Conservation (phyloP, 2,797 vertebrate genomes). For the Menidia menidia region DNA sequence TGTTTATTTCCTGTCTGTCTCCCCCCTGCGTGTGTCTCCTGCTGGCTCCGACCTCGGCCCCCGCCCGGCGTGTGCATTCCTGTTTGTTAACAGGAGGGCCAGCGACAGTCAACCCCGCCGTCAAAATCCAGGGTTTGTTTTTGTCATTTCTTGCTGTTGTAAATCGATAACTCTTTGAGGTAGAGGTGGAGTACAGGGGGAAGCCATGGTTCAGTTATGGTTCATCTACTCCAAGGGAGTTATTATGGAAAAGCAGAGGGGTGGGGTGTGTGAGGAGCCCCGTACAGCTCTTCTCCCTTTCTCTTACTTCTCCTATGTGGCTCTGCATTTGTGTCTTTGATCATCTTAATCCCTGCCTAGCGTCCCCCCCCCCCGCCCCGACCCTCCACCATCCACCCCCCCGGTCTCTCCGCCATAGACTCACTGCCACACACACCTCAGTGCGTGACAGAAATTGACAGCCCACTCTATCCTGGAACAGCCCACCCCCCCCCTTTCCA, state of each 20-base stretch:
- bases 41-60: slow-evolving; percentile 24
- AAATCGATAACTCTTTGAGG: slow-evolving; percentile 62
- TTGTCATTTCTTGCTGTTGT: slow-evolving; percentile 51
- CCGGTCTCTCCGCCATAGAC: slow-evolving; percentile 21
- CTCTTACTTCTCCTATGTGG: slow-evolving; percentile 72
- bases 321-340: slow-evolving; percentile 78
- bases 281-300: slow-evolving; percentile 63
- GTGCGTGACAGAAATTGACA: slow-evolving; percentile 77
- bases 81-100: slow-evolving; percentile 46
- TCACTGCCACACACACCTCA: slow-evolving; percentile 76
- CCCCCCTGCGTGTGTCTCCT: slow-evolving; percentile 38
- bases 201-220: slow-evolving; percentile 63
- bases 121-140: slow-evolving; percentile 47
- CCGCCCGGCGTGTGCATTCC: slow-evolving; percentile 27
- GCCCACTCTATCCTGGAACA: slow-evolving; percentile 65
- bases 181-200: slow-evolving; percentile 47
- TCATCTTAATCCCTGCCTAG: slow-evolving; percentile 79
- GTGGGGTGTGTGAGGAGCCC: slow-evolving; percentile 30
- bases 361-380: slow-evolving; percentile 33
- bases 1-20: slow-evolving; percentile 74
- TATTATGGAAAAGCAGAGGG: slow-evolving; percentile 61
- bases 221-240: slow-evolving; percentile 71
- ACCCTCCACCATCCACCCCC: slow-evolving; percentile 32
- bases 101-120: slow-evolving; percentile 29
- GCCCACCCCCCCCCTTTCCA: slow-evolving; percentile 21